Base-by-base conservation (phyloP, 2,113 vertebrate species). In the Murina feae region DNA sequence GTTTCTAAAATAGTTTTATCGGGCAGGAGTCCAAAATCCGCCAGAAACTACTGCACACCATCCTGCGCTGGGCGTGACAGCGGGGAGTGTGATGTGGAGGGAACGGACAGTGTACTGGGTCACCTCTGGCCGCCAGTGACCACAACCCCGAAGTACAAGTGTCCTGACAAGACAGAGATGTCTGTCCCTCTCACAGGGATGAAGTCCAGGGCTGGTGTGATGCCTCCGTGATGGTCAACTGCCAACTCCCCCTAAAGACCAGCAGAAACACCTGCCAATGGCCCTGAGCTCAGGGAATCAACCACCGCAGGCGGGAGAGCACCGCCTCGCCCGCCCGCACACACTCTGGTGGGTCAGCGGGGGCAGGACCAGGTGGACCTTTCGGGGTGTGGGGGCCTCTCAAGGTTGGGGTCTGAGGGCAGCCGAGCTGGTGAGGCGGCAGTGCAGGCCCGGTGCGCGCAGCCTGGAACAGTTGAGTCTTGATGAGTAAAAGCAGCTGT, bases 51-150 rank as follows among this genome's bases (percentile, higher is more conserved):
- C 35, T 9, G 23, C 28, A 58, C 18, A 10, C 6, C 74, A 9
- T 0, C 0, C 51, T 13, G 8, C 5, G 8, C 23, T 32, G 55
- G 53, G 55, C 21, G 0, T 58, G 4, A 58, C 55, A 23, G 4
- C 1, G 55, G 55, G 23, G 0, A 25, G 63, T 0, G 1, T 0
- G 0, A 6, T 4, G 4, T 2, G 37, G 21, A 4, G 3, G 16
- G 35, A 2, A 2, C 5, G 4, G 13, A 58, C 11, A 9, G 14
- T 4, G 0, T 30, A 4, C n/a, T 0, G 2, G 49, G 17, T 42
- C 51, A 9, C 21, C 13, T 74, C 53, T 58, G 75, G 60, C 89
- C 21, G 63, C 69, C 66, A 11, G 17, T 30, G 65, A 42, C 28
- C 58, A 35, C 37, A 60, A 87, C 14, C 65, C 39, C 51, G 49